Conservation (phyloP, 2,797 vertebrate species). For the Sebastes matsubarae region DNA sequence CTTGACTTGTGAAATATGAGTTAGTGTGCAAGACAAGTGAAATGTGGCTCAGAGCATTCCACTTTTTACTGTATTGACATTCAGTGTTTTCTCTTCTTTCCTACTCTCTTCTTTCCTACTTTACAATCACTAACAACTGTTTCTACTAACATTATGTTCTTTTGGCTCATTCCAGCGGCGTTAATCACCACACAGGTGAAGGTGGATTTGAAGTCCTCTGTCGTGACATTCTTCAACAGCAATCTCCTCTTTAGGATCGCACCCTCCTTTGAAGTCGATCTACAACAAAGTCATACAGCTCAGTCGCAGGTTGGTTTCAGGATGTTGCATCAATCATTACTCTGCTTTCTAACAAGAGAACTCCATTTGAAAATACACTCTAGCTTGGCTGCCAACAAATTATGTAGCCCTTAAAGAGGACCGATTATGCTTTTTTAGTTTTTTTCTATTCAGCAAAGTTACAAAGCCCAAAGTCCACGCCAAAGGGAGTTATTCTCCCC, state of each 20-base stretch:
- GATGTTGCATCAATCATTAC: neutral
- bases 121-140: too few species aligned
- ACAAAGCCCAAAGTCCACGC: too few species aligned
- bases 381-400: too few species aligned
- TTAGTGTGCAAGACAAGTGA: neutral
- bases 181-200: slow-evolving; percentile 78
- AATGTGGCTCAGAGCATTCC: neutral
- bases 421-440: too few species aligned
- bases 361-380: neutral
- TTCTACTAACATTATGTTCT: slow-evolving; percentile 35
- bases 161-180: slow-evolving; percentile 46
- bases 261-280: slow-evolving; percentile 37
- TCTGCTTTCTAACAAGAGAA: neutral
- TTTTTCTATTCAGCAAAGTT: too few species aligned
- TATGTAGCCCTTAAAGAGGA: neutral
- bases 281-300: slow-evolving; percentile 33
- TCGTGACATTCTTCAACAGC: slow-evolving; percentile 56
- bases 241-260: slow-evolving; percentile 62
- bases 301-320: neutral
- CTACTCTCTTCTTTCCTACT: rapidly evolving
- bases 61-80: neutral
- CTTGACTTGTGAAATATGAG: neutral
- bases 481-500: too few species aligned
- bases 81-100: neutral
- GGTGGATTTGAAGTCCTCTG: slow-evolving; percentile 56